Conservation (phyloP, 1,140 invertebrate genomes). For the Eumaeus atala region DNA sequence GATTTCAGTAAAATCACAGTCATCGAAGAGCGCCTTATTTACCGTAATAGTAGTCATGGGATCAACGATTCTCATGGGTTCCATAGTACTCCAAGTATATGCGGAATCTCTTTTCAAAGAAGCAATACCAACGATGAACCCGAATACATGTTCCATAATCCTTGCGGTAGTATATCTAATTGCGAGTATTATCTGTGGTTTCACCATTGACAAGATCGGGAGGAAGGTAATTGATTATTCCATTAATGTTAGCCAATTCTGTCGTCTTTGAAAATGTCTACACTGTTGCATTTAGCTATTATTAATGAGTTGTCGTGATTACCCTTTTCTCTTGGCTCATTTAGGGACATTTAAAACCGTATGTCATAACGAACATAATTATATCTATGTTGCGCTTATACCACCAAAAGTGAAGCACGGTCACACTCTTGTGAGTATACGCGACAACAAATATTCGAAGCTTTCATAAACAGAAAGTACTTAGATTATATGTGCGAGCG, state of each 20-base stretch:
- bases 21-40: conserved; percentile 42
- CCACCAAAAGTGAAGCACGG: too few relatives aligned
- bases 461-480: too few relatives aligned
- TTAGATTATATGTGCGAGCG: too few relatives aligned
- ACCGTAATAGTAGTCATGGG: conserved; percentile 41
- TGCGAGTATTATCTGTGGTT: conserved; percentile 35
- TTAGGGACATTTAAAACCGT: too few relatives aligned
- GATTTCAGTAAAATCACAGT: conserved; percentile 46
- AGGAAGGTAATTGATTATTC: conserved; percentile 41
- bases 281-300: too few relatives aligned
- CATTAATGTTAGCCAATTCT: conserved; percentile 4
- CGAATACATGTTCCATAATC: conserved; percentile 48
- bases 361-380: too few relatives aligned
- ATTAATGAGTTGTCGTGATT: too few relatives aligned
- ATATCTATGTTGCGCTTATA: too few relatives aligned
- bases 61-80: conserved; percentile 46
- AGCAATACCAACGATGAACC: conserved; percentile 47
- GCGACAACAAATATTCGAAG: too few relatives aligned
- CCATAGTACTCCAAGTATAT: conserved; percentile 56
- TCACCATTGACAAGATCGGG: conserved; percentile 46
- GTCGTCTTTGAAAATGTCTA: too few relatives aligned
- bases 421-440: too few relatives aligned
- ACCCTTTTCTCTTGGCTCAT: too few relatives aligned
- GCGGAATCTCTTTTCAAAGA: conserved; percentile 54
- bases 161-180: conserved; percentile 44